Conservation (phyloP, 2,888 invertebrate genomes). For the Gymnocheta viridis region DNA sequence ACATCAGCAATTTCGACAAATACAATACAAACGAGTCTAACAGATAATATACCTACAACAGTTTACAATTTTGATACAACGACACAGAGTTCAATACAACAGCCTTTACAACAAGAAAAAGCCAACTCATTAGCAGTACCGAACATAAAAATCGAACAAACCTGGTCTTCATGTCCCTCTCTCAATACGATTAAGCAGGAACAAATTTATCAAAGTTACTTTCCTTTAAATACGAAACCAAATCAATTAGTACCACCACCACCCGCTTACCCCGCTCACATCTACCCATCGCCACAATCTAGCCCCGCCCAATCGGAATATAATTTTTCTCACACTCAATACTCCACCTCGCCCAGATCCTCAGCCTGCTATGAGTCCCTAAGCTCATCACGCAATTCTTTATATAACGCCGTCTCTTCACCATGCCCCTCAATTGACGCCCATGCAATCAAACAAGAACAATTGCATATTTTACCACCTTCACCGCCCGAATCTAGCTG, state of each 20-base stretch:
- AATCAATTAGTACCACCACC: conserved; percentile 77
- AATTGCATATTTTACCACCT: conserved; percentile 83
- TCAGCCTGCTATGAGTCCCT: conserved; percentile 75
- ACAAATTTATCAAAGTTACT: conserved; percentile 62
- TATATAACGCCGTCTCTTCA: conserved; percentile 72
- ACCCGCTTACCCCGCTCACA: conserved; percentile 76
- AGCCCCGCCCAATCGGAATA: conserved; percentile 79
- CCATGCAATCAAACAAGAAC: conserved; percentile 82
- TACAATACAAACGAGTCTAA: conserved; percentile 50
- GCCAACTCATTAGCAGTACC: conserved; percentile 69
- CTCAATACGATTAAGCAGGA: conserved; percentile 72
- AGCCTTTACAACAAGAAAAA: conserved; percentile 32
- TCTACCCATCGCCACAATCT: conserved; percentile 80
- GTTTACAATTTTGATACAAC: conserved; percentile 71
- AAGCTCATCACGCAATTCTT: conserved; percentile 73
- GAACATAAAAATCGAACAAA: conserved; percentile 81
- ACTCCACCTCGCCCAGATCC: conserved; percentile 41
- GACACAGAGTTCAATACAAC: conserved; percentile 16
- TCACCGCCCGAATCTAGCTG: conserved; percentile 85
- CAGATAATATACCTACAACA: conserved; percentile 76
- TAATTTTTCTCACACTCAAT: conserved; percentile 72
- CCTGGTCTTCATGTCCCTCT: conserved; percentile 74
- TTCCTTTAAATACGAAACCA: conserved; percentile 66
- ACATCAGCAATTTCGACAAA: conserved; percentile 77
- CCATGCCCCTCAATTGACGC: conserved; percentile 80